Conservation (phyloP, 2,797 vertebrate genomes). For the Schizopygopsis malacanthus region DNA sequence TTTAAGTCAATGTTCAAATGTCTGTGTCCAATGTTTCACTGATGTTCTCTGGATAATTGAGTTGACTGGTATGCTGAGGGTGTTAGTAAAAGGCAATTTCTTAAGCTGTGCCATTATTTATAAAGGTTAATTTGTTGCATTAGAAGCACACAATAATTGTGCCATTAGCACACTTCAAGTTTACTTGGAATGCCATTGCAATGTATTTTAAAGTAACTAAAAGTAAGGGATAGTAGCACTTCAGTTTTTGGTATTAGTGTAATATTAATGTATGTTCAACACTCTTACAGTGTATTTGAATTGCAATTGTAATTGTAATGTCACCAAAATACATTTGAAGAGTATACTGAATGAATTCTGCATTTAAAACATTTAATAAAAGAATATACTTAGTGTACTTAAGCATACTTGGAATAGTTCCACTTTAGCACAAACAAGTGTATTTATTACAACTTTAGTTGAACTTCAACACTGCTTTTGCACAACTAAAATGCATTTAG, state of each 20-base stretch:
- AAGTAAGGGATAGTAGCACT: too few relatives aligned
- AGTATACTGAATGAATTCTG: not conserved
- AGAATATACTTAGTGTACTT: not conserved
- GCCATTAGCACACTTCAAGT: not conserved
- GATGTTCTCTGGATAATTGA: not conserved
- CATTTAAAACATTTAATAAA: not conserved
- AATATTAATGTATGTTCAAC: too few relatives aligned
- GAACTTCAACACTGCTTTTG: not conserved
- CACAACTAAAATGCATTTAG: too few relatives aligned
- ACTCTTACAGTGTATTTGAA: too few relatives aligned
- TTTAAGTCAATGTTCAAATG: too few relatives aligned
- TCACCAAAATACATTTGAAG: too few relatives aligned
- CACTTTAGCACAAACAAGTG: not conserved
- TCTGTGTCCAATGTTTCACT: not conserved
- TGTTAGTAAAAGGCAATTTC: not conserved
- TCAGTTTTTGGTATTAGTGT: too few relatives aligned
- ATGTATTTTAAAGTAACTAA: too few relatives aligned
- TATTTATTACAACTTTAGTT: not conserved
- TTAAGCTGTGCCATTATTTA: not conserved
- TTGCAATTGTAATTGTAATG: too few relatives aligned
- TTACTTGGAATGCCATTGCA: too few relatives aligned
- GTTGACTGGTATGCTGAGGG: not conserved
- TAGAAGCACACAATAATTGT: not conserved
- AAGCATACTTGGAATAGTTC: not conserved
- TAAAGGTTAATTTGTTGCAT: not conserved